Evolutionary conservation across 2,797 vertebrate genomes (phyloP).

Genomic region (Chromis chromis): DNA sequence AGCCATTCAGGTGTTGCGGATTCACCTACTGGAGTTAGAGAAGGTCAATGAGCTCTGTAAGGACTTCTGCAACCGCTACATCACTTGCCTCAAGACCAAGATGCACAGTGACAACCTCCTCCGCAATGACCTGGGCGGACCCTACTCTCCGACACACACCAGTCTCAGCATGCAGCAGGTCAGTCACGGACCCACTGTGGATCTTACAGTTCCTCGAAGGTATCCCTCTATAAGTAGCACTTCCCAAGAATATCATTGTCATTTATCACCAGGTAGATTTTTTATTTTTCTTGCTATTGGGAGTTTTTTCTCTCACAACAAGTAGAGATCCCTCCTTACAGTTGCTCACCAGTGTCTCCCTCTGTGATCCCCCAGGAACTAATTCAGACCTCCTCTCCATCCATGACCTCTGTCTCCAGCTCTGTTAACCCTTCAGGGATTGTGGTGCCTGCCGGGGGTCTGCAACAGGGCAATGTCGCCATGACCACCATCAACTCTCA

Average conservation of each 20-base stretch:
- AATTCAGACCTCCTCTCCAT: constrained; percentile 95
- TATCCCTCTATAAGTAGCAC: background rate
- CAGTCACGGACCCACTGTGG: constrained; percentile 49
- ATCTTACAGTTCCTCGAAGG: background rate
- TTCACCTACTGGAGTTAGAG: constrained; percentile 97
- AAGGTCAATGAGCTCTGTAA: constrained; percentile 99
- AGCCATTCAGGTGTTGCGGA: constrained; percentile 97
- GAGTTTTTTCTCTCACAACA: constrained; percentile 24
- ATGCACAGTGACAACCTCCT: constrained; percentile 99
- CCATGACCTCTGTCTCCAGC: constrained; percentile 91
- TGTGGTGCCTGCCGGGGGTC: constrained; percentile 89
- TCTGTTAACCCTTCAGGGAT: constrained; percentile 92
- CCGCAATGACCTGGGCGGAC: constrained; percentile 95
- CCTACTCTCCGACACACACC: constrained; percentile 95
- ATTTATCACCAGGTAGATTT: constrained; percentile 38
- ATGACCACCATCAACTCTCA: constrained; percentile 94
- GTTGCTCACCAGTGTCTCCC: constrained; percentile 72
- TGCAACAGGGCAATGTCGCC: constrained; percentile 92
- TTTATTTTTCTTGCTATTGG: too few relatives aligned
- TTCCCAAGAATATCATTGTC: constrained; percentile 5
- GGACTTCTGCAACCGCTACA: constrained; percentile 99
- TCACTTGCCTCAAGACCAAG: constrained; percentile 99
- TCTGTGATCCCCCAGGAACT: constrained; percentile 89
- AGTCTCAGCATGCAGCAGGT: constrained; percentile 97
- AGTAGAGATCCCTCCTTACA: constrained; percentile 24